Base-by-base conservation (phyloP, 2,113 vertebrate genomes). In the Sinocyclocheilus maitianheensis region DNA sequence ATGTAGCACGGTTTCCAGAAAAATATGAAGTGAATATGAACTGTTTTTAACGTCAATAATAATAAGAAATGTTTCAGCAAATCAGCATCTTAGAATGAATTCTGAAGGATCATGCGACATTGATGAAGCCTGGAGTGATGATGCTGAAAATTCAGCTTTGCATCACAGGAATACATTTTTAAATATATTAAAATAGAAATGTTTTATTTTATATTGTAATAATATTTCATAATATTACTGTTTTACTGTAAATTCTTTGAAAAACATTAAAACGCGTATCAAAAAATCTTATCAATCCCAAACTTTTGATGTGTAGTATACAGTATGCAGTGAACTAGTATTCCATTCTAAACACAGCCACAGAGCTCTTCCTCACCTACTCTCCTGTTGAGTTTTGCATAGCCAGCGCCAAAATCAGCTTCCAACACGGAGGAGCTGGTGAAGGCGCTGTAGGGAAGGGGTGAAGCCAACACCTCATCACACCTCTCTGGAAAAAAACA, bases 381-480 rank as follows among this genome's bases (percentile, higher is more conserved):
- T 93, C 97, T 93, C 84, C 97, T 96, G 90, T 96, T 98, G 78
- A 98, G 93, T 91, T 97, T 99, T 86, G 97, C 98, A 3, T 97
- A 98, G 3, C 97, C 97, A 0, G 97, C 97, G 34, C 95, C 94
- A 11, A 97, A 96, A 84, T 94, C 95, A 71, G 92, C 91, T 13
- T 92, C 92, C 85, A 95, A 94, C 1, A 94, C 94, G 0, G 97
- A 98, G 0, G 97, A 99, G 86, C 96, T 96, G 92, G 92, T 96
- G 93, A 99, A 98, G 87, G 95, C 96, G 22, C 92, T 93, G 26
- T 97, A 97, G 11, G 96, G 91, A 0, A 99, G 94, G 1, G 96
- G 96, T 0, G 96, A 96, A 24, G 97, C 93, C 77, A 99, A 89
- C 0, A 95, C 95, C 46, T 98, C 97, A 62, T 98, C 97, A 84